Base-by-base conservation (phyloP, 2,113 vertebrate genomes). In the Orthonyx spaldingii region DNA sequence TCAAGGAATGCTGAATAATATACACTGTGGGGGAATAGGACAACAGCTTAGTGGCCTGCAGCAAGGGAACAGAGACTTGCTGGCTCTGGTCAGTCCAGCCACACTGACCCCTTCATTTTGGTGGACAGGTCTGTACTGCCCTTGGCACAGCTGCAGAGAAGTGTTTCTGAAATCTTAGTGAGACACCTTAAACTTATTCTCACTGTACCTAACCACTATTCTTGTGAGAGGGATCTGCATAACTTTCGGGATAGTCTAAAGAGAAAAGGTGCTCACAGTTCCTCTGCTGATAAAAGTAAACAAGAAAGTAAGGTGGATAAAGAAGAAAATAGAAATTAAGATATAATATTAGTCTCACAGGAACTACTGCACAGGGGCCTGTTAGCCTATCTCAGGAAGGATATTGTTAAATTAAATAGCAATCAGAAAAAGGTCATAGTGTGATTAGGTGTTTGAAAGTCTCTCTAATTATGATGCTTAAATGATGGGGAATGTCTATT, bases 381-480 rank as follows among this genome's bases (percentile, higher is more conserved):
- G 46, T 72, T 89, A 72, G 44, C 13, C 22, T 57, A 6, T 57
- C 18, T 46, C 41, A 87, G 55, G n/a, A 88, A 85, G 6, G 22
- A 33, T 65, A 65, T 15, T 37, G 42, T 50, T 72, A 84, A 84
- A 93, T 79, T 75, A 90, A 90, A 91, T 61, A 53, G 20, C 71
- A 83, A 83, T 90, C 50, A 94, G 83, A 80, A 60, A 88, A 88
- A 46, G 46, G n/a, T 77, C 61, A 60, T 41, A 60, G 37, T 2
- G 1, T 75, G 84, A 89, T 87, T 87, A 87, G 11, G 16, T 64
- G 26, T 93, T 87, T 75, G 52, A 87, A 96, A 94, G 76, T 79
- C 56, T 74, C 77, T 84, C 32, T 80, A 76, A 95, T 88, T 59
- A 77, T 39, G 46, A 61, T 60, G 50, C n/a, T 80, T 70, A 56